Evolutionary conservation across 2,797 vertebrate species (phyloP).

Genomic region (Australoheros facetus): DNA sequence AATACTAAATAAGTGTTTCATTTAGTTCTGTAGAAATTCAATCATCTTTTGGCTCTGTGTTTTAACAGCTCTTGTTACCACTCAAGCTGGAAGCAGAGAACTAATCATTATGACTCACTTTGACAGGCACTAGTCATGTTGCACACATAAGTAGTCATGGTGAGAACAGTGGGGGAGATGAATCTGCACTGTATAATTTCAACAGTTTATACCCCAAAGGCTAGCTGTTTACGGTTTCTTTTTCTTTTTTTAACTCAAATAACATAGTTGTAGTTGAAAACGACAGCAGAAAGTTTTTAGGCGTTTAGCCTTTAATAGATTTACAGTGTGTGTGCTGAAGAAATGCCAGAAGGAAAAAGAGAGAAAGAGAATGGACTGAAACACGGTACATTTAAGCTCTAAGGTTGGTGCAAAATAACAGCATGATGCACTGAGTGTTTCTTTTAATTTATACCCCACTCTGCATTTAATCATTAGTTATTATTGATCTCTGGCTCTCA

Average conservation of each 20-base stretch:
- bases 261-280: not conserved
- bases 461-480: too few species aligned
- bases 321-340: not conserved
- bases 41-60: not conserved
- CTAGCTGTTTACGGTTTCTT: not conserved
- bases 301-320: not conserved
- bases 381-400: not conserved
- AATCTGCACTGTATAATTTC: conserved; percentile 1
- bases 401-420: not conserved
- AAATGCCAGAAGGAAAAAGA: not conserved
- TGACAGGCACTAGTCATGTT: conserved; percentile 16
- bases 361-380: not conserved
- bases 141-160: not conserved
- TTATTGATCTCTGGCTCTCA: too few species aligned
- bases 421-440: too few species aligned
- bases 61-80: conserved; percentile 2
- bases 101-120: conserved; percentile 18
- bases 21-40: not conserved
- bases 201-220: not conserved
- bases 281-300: not conserved
- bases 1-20: not conserved
- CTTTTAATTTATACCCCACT: too few species aligned
- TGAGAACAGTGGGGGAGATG: not conserved
- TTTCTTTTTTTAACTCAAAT: not conserved
- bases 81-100: conserved; percentile 17